Base-by-base conservation (phyloP, 2,888 invertebrate species). In the Aethes cnicana region DNA sequence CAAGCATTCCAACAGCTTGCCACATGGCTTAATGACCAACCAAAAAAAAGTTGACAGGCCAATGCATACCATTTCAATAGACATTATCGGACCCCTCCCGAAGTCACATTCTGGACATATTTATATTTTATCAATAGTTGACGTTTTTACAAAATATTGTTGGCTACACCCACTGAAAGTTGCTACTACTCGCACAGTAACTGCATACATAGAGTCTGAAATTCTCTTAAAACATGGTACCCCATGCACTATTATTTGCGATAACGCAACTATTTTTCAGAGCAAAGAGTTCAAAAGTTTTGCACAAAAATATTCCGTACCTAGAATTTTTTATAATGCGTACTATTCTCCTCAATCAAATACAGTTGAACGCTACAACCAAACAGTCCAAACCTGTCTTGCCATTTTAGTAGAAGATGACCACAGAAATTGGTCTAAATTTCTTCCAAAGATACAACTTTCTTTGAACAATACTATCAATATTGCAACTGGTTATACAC, bases 21-120 rank as follows among this genome's bases (percentile, higher is more conserved):
- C 35, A 4, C 35, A 35, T 8, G 35, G 35, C 1, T 6, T 18
- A 4, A 35, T 35, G 35, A 35, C 35, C 8, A 35, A 35, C 35
- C 35, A 17, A 18, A 35, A 35, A 14, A 17, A 35, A 9, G 18
- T 35, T 2, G 35, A 35, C 4, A 17, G 4, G 4, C 35, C 35
- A 4, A 8, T 35, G 8, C 16, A 35, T 9, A 35, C 35, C 2
- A 6, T 35, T 4, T 35, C 35, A 1, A 1, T 35, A 1, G 35
- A 35, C 14, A 8, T 35, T 1, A 35, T 35, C 4, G 35, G 35
- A 18, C 35, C 35, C 2, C 7, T 35, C 17, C 17, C 20, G 1
- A 35, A 35, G 18, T 35, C 35, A n/a, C 16, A 39, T 25, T 39
- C 39, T 4, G 39, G 39, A 14, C 39, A 39, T n/a, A 9, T 26